A percentile compares a stretch with the other conserved stretches of the same genome.
Evolutionary conservation across 2,888 invertebrate species (phyloP).

Genomic region (Phorcus lineatus): DNA sequence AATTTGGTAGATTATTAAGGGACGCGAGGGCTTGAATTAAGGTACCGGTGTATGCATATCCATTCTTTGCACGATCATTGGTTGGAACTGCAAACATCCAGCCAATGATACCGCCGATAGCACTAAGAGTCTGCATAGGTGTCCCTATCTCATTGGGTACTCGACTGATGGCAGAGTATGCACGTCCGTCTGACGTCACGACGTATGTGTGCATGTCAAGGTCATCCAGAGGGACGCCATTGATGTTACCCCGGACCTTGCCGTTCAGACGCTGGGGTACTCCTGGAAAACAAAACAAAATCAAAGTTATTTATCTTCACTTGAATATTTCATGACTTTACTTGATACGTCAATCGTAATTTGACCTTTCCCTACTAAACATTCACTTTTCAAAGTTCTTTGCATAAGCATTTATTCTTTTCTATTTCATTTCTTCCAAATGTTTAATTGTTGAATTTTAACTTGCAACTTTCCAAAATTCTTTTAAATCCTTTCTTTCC

Average conservation of each 20-base stretch:
- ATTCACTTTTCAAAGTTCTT: too few species aligned
- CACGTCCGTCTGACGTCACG: slow-evolving; percentile 80
- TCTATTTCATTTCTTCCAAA: too few species aligned
- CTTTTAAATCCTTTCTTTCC: too few species aligned
- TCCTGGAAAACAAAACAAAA: slow-evolving; percentile 79
- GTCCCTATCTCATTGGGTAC: slow-evolving; percentile 85
- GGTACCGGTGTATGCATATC: slow-evolving; percentile 83
- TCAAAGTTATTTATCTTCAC: too few species aligned
- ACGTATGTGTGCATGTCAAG: slow-evolving; percentile 94
- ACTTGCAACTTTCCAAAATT: too few species aligned
- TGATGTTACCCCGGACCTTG: slow-evolving; percentile 88
- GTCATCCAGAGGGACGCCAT: slow-evolving; percentile 84
- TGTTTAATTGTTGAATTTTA: too few species aligned
- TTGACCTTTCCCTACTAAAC: too few species aligned
- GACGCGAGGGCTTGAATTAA: too few species aligned
- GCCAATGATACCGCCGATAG: slow-evolving; percentile 89
- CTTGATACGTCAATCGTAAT: too few species aligned
- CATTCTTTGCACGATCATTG: slow-evolving; percentile 85
- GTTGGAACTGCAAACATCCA: slow-evolving; percentile 94
- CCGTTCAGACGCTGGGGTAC: slow-evolving; percentile 92
- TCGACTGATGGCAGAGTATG: slow-evolving; percentile 89
- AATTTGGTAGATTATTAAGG: too few species aligned
- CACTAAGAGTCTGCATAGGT: slow-evolving; percentile 88
- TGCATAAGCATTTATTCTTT: too few species aligned
- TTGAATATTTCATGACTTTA: too few species aligned